phyloP scores from a whole-genome alignment of 2,797 vertebrate species.

The Microctenopoma steveboyesi region DNA sequence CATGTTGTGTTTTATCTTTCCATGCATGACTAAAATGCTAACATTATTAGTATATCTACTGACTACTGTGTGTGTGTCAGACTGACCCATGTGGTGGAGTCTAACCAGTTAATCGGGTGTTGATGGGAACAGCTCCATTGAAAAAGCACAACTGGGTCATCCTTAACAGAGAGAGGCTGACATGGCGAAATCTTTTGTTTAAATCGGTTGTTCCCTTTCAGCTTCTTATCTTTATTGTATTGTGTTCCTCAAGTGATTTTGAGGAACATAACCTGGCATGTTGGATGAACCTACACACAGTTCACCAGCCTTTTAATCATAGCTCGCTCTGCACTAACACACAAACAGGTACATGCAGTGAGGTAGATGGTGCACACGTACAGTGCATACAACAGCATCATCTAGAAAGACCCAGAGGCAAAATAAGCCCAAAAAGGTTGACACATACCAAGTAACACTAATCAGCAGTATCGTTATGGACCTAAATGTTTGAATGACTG shows the following conservation, averaged over 20 bases:
- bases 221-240: conserved; percentile 27
- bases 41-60: background rate
- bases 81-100: background rate
- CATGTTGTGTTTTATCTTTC: conserved; percentile 5
- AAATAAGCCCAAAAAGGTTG: background rate
- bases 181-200: conserved; percentile 48
- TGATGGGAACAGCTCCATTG: background rate
- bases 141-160: conserved; percentile 52
- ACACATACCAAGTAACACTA: background rate
- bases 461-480: background rate
- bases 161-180: conserved; percentile 29
- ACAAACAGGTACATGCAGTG: background rate
- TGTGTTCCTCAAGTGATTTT: conserved; percentile 36
- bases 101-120: background rate
- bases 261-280: conserved; percentile 11
- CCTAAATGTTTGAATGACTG: background rate
- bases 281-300: background rate
- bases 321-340: background rate
- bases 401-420: background rate
- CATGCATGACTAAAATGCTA: background rate
- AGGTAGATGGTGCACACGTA: background rate
- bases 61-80: background rate
- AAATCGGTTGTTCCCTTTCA: conserved; percentile 10
- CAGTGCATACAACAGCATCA: background rate
- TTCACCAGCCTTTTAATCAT: too few relatives aligned